Base-by-base conservation (phyloP, 2,113 vertebrate genomes). In the Aspidoscelis tigris region DNA sequence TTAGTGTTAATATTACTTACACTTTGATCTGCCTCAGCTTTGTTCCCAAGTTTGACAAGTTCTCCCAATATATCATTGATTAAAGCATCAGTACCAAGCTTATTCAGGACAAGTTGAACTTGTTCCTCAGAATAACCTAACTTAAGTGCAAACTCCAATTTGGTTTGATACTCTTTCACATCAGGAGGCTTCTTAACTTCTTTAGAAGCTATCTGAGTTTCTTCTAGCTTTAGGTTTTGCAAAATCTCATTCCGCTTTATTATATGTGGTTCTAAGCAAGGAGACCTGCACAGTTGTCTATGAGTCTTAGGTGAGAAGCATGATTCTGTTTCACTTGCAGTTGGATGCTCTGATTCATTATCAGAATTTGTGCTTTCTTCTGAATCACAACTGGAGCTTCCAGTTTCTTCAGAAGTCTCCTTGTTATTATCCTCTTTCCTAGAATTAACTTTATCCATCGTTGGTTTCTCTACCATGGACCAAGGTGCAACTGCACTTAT, bases 41-140 rank as follows among this genome's bases (percentile, higher is more conserved):
- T 98, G 94, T 96, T 98, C 84, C 98, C 98, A 90, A 99, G 97
- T 93, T 99, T 99, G 90, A 99, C 98, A 94, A 99, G 97, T 92
- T 99, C 98, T 90, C 98, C 98, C 92, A 99, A 95, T 81, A 99
- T 98, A 94, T 99, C 98, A 80, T 99, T 99, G 94, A 98, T 99
- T 94, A 99, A 97, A 91, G 98, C 98, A 89, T 98, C 96, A 0
- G 98, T 97, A 89, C 98, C 98, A 76, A 99, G 97, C 92, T 99
- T 99, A 93, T 97, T 97, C 70, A 99, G 94, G 66, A 99, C 98
- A 92, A 98, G 96, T 70, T 97, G 97, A 92, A 99, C 97, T 55
- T 97, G 97, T 90, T 99, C 98, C 95, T 99, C 98, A 3, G 97
- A 96, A 93, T 99, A 99, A 92, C 98, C 98, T 90, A 99, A 96